Evolutionary conservation across 1,140 invertebrate species (phyloP).

Genomic region (Drosophila sproati): DNA sequence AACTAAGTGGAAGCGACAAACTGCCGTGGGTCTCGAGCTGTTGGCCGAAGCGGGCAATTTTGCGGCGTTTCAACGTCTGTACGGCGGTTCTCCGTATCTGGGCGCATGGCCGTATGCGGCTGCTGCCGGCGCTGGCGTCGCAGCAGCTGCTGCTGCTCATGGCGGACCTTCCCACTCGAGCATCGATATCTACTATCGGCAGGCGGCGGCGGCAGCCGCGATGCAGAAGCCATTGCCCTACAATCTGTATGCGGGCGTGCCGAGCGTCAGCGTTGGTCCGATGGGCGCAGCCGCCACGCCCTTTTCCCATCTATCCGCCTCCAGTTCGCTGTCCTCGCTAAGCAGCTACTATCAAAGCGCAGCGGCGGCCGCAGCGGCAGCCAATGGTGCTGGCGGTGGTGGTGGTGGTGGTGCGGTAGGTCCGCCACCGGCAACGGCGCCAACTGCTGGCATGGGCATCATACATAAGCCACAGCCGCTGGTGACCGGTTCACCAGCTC

Average conservation of each 20-base stretch:
- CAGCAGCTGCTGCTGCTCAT: constrained; percentile 79
- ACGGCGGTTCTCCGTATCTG: constrained; percentile 89
- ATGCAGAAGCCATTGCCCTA: constrained; percentile 95
- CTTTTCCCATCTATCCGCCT: constrained; percentile 83
- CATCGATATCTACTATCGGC: constrained; percentile 92
- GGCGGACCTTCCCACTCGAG: constrained; percentile 87
- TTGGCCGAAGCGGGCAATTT: constrained; percentile 98
- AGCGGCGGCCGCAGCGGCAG: constrained; percentile 64
- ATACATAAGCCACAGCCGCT: constrained; percentile 34
- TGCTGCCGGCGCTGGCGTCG: constrained; percentile 71
- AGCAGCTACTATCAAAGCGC: constrained; percentile 83
- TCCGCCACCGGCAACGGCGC: constrained; percentile 28
- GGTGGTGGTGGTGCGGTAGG: constrained; percentile 43
- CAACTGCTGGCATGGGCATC: neutral
- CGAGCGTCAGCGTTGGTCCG: constrained; percentile 62
- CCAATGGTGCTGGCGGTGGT: constrained; percentile 23
- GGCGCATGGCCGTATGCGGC: constrained; percentile 88
- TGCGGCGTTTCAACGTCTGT: constrained; percentile 97
- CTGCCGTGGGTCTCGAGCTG: constrained; percentile 97
- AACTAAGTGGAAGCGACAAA: constrained; percentile 99
- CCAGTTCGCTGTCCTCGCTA: constrained; percentile 82
- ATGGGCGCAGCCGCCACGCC: constrained; percentile 61
- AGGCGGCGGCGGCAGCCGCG: constrained; percentile 88
- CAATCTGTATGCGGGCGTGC: constrained; percentile 85
- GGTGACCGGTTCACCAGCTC: constrained; percentile 18